Conservation (phyloP, 2,888 invertebrate genomes). For the Zaprionus lineosus region DNA sequence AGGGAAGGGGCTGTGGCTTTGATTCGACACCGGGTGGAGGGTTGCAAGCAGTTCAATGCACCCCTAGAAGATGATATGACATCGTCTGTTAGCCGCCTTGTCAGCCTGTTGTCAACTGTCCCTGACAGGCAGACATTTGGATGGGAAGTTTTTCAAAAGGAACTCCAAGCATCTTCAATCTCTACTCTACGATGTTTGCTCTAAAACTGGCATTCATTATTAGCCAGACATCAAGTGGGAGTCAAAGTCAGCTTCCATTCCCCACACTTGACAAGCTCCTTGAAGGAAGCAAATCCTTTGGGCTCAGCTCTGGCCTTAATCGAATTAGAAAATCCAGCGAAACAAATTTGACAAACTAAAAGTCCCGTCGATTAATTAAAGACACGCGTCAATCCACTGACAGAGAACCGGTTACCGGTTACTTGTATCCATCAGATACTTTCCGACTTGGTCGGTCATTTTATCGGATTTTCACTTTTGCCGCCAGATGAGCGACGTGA, state of each 20-base stretch:
- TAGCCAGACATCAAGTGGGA: conserved; percentile 37
- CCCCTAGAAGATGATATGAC: conserved; percentile 30
- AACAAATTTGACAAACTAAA: conserved; percentile 23
- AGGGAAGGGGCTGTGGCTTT: conserved; percentile 41
- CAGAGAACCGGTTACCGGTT: conserved; percentile 67
- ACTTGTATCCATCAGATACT: no score
- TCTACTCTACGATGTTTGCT: conserved; percentile 7
- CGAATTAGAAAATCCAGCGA: conserved; percentile 40
- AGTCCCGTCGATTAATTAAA: conserved; percentile 76
- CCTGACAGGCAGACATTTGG: not conserved
- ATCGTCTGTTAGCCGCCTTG: conserved; percentile 4
- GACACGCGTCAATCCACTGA: conserved; percentile 65
- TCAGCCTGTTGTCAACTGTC: conserved; percentile 36
- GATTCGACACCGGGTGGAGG: conserved; percentile 43
- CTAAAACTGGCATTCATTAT: conserved; percentile 36
- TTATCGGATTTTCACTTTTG: not conserved
- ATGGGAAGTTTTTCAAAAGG: conserved; percentile 65
- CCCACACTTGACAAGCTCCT: conserved; percentile 4
- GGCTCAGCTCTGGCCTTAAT: conserved; percentile 39
- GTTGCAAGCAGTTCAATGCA: conserved; percentile 64
- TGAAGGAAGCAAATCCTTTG: conserved; percentile 39
- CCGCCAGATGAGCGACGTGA: conserved; percentile 21
- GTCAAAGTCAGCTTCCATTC: conserved; percentile 9
- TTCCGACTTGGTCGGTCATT: no score
- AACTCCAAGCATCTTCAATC: conserved; percentile 3